Evolutionary conservation across 2,888 invertebrate species (phyloP).

Genomic region (Zootermopsis nevadensis): DNA sequence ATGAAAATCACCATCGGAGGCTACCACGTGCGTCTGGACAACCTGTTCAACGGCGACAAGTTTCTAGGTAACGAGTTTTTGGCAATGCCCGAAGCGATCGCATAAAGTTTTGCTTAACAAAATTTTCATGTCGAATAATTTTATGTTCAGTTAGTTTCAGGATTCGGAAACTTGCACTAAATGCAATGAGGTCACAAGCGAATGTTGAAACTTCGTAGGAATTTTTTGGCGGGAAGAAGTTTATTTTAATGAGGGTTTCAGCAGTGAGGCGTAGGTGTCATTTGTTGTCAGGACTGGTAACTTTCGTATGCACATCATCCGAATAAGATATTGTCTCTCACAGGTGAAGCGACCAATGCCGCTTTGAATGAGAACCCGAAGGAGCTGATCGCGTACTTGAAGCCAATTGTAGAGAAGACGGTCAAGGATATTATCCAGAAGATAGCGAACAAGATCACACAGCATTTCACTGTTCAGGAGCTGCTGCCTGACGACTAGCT

Average conservation of each 20-base stretch:
- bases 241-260: too few relatives aligned
- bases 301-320: background rate
- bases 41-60: slow-evolving; percentile 72
- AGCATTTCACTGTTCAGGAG: slow-evolving; percentile 67
- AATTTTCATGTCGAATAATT: too few relatives aligned
- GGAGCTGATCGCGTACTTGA: slow-evolving; percentile 68
- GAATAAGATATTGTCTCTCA: slow-evolving; percentile 53
- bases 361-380: slow-evolving; percentile 72
- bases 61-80: slow-evolving; percentile 64
- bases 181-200: too few relatives aligned
- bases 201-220: too few relatives aligned
- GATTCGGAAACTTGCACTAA: too few relatives aligned
- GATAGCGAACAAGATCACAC: slow-evolving; percentile 69
- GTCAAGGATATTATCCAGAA: slow-evolving; percentile 66
- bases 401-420: slow-evolving; percentile 70
- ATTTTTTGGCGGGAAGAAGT: too few relatives aligned
- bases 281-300: too few relatives aligned
- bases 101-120: too few relatives aligned
- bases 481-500: slow-evolving; percentile 64
- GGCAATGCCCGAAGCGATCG: too few relatives aligned
- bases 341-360: slow-evolving; percentile 67
- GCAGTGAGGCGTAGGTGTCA: too few relatives aligned
- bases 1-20: slow-evolving; percentile 68
- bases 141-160: too few relatives aligned
- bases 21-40: slow-evolving; percentile 68